Percentiles rank a stretch among this genome's conserved stretches.
These are phyloP conservation scores for Gallinago media DNA, from an alignment of 2,113 vertebrate species.

Conservation along the genomic window DNA sequence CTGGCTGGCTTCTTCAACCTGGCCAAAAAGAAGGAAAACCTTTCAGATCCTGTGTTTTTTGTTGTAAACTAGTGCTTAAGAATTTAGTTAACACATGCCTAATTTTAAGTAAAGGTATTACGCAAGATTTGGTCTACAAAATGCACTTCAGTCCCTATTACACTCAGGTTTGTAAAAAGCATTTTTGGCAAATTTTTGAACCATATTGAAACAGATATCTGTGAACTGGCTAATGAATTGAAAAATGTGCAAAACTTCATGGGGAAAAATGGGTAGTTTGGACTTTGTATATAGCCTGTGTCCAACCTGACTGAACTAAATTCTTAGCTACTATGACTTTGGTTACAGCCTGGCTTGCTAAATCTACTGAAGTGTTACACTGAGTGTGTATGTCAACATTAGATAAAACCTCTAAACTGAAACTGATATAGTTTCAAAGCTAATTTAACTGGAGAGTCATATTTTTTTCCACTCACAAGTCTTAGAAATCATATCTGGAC, in stretches of 20 bases:
- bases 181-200: neutral
- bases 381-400: neutral
- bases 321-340: neutral
- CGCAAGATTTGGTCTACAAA: neutral
- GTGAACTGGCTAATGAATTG: neutral
- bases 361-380: neutral
- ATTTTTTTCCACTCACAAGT: neutral
- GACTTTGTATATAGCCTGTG: neutral
- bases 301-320: neutral
- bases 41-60: neutral
- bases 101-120: neutral
- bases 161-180: neutral
- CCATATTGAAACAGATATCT: neutral
- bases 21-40: neutral
- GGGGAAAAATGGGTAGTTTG: neutral
- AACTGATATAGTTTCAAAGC: neutral
- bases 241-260: neutral
- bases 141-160: neutral
- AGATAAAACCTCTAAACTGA: neutral
- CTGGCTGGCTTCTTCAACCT: neutral
- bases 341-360: neutral
- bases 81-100: neutral
- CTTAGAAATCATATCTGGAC: neutral
- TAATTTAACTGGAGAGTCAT: neutral
- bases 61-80: neutral